phyloP scores from a whole-genome alignment of 1,140 invertebrate species.

The Idris sp. region DNA sequence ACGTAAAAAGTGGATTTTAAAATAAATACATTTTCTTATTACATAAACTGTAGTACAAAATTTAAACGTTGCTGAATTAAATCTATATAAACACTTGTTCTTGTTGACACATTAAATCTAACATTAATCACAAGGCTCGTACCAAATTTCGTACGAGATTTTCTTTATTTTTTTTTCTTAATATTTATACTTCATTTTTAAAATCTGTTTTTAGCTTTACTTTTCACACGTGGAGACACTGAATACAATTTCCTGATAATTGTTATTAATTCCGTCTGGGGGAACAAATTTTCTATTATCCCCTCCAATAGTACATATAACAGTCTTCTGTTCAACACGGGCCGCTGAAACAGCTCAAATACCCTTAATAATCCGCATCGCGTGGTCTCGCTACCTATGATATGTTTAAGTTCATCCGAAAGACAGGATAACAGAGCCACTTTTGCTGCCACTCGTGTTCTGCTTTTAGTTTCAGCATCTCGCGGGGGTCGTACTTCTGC shows the following conservation, averaged over 20 bases:
- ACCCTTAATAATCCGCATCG: conserved; percentile 90
- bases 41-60: no score
- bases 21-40: no score
- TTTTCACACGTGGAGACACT: conserved; percentile 76
- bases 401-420: conserved; percentile 92
- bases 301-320: conserved; percentile 93
- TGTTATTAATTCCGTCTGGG: conserved; percentile 83
- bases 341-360: conserved; percentile 92
- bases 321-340: conserved; percentile 90
- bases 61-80: conserved; percentile 14
- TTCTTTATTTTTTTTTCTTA: no score
- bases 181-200: no score
- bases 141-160: background rate
- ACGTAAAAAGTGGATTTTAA: no score
- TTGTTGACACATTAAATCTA: conserved; percentile 40
- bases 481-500: conserved; percentile 82
- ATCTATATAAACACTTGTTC: conserved; percentile 29
- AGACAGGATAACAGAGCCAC: conserved; percentile 87
- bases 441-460: conserved; percentile 91
- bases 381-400: conserved; percentile 94
- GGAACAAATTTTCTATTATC: conserved; percentile 86
- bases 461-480: conserved; percentile 85
- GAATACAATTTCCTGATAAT: conserved; percentile 84
- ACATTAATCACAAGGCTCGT: conserved; percentile 33
- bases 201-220: conserved; percentile 65